Percentiles rank a stretch among this genome's conserved stretches.
Evolutionary conservation across 2,888 invertebrate species (phyloP).

Genomic region (Bruchidius siliquastri): DNA sequence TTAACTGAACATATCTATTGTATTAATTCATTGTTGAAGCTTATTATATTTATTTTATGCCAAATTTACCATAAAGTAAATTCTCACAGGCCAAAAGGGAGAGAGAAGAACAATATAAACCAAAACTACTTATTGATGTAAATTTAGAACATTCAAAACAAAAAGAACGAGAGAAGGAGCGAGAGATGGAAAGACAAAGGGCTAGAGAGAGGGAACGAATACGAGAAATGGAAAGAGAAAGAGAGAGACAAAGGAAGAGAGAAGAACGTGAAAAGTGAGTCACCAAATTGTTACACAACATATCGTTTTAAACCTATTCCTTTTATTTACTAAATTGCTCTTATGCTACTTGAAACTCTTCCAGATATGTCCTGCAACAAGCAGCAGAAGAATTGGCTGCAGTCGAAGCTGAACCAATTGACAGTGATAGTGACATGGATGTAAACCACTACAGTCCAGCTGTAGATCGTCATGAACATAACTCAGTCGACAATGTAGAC

Average conservation of each 20-base stretch:
- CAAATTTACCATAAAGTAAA: not conserved
- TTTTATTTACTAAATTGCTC: too few species aligned
- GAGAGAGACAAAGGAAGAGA: conserved; percentile 41
- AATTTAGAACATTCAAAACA: conserved; percentile 59
- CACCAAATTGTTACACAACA: not conserved
- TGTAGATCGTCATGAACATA: conserved; percentile 31
- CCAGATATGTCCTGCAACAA: conserved; percentile 53
- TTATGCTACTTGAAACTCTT: conserved; percentile 14
- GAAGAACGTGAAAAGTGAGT: conserved; percentile 44
- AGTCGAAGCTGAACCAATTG: conserved; percentile 69
- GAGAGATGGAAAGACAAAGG: conserved; percentile 48
- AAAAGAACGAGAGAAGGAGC: conserved; percentile 55
- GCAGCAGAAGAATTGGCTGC: conserved; percentile 60
- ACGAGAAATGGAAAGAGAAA: conserved; percentile 75
- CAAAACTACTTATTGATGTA: conserved; percentile 73
- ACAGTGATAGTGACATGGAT: conserved; percentile 59
- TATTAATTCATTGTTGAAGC: too few species aligned
- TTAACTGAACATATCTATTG: too few species aligned
- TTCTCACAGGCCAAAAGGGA: conserved; percentile 59
- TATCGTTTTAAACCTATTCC: not conserved
- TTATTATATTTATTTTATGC: too few species aligned
- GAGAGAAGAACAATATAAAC: conserved; percentile 78
- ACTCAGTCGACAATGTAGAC: conserved; percentile 35
- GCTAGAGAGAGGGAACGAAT: conserved; percentile 77
- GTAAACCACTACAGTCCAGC: conserved; percentile 42